Evolutionary conservation across 2,888 invertebrate genomes (phyloP).

Genomic region (Ashinkailepas kermadecensis): DNA sequence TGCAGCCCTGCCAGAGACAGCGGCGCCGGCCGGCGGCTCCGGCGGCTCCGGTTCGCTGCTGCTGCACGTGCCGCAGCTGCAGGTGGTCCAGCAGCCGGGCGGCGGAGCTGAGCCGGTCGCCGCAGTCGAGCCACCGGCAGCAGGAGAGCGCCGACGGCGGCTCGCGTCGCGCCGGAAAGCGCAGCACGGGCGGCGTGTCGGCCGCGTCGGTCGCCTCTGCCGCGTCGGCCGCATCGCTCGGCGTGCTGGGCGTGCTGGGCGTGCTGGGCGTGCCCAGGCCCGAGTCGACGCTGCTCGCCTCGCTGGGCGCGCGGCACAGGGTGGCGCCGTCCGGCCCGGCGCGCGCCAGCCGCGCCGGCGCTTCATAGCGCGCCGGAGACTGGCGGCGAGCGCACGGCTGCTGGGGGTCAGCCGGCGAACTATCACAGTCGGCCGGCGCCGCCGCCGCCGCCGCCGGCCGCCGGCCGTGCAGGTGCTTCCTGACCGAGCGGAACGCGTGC

Average conservation of each 20-base stretch:
- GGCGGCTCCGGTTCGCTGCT: not conserved
- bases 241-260: not conserved
- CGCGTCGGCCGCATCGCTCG: not conserved
- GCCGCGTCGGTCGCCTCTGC: too few relatives aligned
- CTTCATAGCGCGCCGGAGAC: not conserved
- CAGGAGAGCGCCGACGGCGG: not conserved
- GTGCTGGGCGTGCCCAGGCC: not conserved
- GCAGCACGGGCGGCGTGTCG: not conserved
- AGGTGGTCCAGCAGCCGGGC: conserved; percentile 26
- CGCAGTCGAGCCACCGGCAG: conserved; percentile 26
- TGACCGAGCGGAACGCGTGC: conserved; percentile 2
- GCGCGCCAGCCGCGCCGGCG: not conserved
- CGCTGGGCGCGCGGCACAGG: not conserved
- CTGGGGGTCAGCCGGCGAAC: not conserved
- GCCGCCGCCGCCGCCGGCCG: conserved; percentile 83
- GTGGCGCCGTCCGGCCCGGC: not conserved
- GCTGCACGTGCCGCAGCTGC: conserved; percentile 13
- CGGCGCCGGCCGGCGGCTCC: conserved; percentile 42
- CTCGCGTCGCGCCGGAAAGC: not conserved
- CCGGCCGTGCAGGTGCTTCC: conserved; percentile 89
- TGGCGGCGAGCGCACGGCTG: too few relatives aligned
- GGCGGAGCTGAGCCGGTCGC: conserved; percentile 14
- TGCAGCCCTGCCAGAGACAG: conserved; percentile 89
- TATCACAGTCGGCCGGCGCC: conserved; percentile 50
- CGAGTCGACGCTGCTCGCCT: conserved; percentile 14